Evolutionary conservation across 1,140 invertebrate genomes (phyloP), one percentile per base, ranked within the genome.

Genomic region (Drosophila miranda): DNA sequence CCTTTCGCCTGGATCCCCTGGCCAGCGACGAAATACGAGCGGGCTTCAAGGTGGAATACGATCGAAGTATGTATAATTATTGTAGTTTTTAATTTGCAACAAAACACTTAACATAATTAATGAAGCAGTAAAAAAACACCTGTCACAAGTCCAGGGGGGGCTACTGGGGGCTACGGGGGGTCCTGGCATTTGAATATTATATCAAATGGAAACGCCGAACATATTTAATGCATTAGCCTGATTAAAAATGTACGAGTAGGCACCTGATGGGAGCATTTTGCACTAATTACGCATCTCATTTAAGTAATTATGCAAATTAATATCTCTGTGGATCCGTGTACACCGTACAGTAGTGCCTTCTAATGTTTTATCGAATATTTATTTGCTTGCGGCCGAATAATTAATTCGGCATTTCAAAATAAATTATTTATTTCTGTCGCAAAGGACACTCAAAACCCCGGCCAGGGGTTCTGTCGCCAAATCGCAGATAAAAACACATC

Each of bases 41-140:
- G 0, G 93, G 93, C 7, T 94, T 94, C 63, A 93, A 93, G 81
- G 93, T 94, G 52, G 93, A 94, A 78, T 93, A 93, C 71, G 93
- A 93, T 90, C 91, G 92, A 73, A 93, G 92, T 93, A 90, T 92
- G 91, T 91, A 0, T 2, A 42, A 30, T 7, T 7, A 23, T 23
- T 23, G 3, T 5, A 5, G 48, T 28, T 38, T 34, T 53, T 16
- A 2, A 1, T 16, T 64, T 38, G 54, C 30, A 30, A 26, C 23
- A 67, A 68, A 68, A 41, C 61, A 50, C 49, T 67, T 56, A 68
- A 51, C 62, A 68, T 68, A 55, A 68, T 68, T 68, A 68, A 68
- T 56, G 21, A n/a, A 6, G 62, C 45, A 34, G 34, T 38, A 64
- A 66, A 54, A 45, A 48, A 66, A 56, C 64, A 68, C 49, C 64